These are phyloP conservation scores for Agonopterix subpropinquella DNA, from an alignment of 2,888 invertebrate species.

Conservation along the genomic window DNA sequence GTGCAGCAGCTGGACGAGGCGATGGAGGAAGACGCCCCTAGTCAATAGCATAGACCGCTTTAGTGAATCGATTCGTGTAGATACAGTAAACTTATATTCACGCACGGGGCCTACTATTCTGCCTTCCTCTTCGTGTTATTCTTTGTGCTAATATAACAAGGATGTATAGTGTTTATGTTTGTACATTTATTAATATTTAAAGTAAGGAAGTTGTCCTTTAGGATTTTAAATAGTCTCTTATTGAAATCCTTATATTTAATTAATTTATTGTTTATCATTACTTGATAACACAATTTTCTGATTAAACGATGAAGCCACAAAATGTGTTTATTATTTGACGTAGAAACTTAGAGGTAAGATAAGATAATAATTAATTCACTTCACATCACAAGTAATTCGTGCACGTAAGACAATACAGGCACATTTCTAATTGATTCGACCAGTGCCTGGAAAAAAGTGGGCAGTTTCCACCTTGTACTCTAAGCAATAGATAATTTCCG, in stretches of 20 bases:
- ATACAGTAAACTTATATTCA: slow-evolving; percentile 9
- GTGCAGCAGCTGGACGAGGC: slow-evolving; percentile 39
- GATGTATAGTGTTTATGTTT: slow-evolving; percentile 64
- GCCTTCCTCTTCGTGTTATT: slow-evolving; percentile 28
- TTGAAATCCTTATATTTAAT: slow-evolving; percentile 58
- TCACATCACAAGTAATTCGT: too few relatives aligned
- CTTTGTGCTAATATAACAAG: slow-evolving; percentile 56
- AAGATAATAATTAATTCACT: too few relatives aligned
- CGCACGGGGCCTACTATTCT: slow-evolving; percentile 35
- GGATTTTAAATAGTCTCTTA: slow-evolving; percentile 53
- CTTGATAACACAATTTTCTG: slow-evolving; percentile 69
- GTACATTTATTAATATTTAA: slow-evolving; percentile 60
- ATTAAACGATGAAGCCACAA: slow-evolving; percentile 61
- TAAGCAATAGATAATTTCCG: too few relatives aligned
- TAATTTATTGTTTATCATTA: slow-evolving; percentile 72
- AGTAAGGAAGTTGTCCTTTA: slow-evolving; percentile 38
- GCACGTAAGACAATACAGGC: too few relatives aligned
- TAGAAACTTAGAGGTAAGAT: too few relatives aligned
- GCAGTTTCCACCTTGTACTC: too few relatives aligned
- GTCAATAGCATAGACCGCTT: slow-evolving; percentile 66
- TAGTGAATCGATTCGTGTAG: slow-evolving; percentile 45
- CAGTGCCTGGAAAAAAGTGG: too few relatives aligned
- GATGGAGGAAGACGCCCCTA: slow-evolving; percentile 67
- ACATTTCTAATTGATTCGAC: too few relatives aligned
- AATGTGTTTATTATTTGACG: slow-evolving; percentile 18